Base-by-base conservation (phyloP, 2,797 vertebrate genomes). In the Nannoperca australis region DNA sequence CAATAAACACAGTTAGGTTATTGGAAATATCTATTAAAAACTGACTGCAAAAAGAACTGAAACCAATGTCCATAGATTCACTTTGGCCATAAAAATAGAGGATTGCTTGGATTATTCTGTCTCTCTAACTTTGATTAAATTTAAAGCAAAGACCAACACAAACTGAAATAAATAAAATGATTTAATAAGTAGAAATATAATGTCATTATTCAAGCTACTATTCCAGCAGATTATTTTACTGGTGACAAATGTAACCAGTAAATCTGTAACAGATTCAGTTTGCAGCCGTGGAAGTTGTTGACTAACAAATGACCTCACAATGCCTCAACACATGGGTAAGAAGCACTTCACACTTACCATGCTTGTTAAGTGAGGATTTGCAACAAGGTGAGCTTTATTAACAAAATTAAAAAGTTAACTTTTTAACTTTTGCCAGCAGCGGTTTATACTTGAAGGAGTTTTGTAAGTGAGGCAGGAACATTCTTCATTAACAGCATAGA, bases 161-260 rank as follows among this genome's bases (percentile, higher is more conserved):
- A 68, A 61, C 22, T 59, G 22, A 83, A 69, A 82, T 42, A 51
- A 70, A 84, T 61, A 45, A 70, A 66, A 72, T 75, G 70, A 62
- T 54, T 18, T 8, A 36, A 65, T 13, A 61, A 61, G 34, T 38
- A 42, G 13, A 54, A 44, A 14, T 36, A 50, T 64, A 63, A 70
- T 34, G 32, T 11, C 24, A 64, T 50, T 20, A 40, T 54, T 68
- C 65, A 50, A 44, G 13, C 42, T 27, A 10, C 22, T 60, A 8
- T 56, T 68, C 24, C 24, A 34, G 36, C 53, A 42, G 72, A 76
- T 81, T 70, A 76, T 51, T 53, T 24, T 55, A 24, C 72, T 67
- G 45, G 36, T 72, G 55, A 36, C 20, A 36, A 42, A 64, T 58
- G 15, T 51, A 30, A 24, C 11, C 12, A n/a, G 42, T 8, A 27